phyloP scores from a whole-genome alignment of 2,888 invertebrate genomes.

The Tromatobia lineatoria region DNA sequence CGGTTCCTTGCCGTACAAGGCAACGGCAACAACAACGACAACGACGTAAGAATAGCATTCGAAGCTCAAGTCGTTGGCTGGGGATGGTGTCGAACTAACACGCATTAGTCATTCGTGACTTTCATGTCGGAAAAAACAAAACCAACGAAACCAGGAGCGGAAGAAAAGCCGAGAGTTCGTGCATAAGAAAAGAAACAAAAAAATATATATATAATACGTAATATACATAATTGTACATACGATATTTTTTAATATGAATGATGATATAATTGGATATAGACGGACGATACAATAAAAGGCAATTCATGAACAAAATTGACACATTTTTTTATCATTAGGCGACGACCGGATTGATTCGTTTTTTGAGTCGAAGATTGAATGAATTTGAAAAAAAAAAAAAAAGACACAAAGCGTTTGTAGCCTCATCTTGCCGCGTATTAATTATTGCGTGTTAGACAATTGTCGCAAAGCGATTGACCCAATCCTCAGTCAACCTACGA shows the following conservation, averaged over 20 bases:
- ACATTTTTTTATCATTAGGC: slow-evolving; percentile 35
- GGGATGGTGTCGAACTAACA: slow-evolving; percentile 55
- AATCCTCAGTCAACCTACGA: slow-evolving; percentile 62
- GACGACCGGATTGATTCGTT: slow-evolving; percentile 23
- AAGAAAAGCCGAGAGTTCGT: neutral
- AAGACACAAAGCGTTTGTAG: slow-evolving; percentile 37
- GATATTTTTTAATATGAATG: slow-evolving; percentile 54
- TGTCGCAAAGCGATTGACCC: slow-evolving; percentile 17
- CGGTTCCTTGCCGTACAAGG: slow-evolving; percentile 19
- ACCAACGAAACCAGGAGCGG: slow-evolving; percentile 27
- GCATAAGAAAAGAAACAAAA: slow-evolving; percentile 18
- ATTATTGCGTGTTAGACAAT: slow-evolving; percentile 59
- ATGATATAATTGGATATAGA: slow-evolving; percentile 51
- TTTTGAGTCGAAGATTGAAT: slow-evolving; percentile 11
- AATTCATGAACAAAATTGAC: slow-evolving; percentile 35
- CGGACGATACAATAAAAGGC: slow-evolving; percentile 49
- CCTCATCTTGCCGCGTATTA: slow-evolving; percentile 57
- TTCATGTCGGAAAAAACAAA: slow-evolving; percentile 19
- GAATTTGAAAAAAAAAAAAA: neutral
- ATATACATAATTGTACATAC: slow-evolving; percentile 58
- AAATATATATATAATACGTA: slow-evolving; percentile 38
- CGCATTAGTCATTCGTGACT: slow-evolving; percentile 49
- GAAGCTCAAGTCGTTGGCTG: slow-evolving; percentile 56
- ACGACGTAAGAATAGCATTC: slow-evolving; percentile 39
- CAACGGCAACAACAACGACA: slow-evolving; percentile 30